Base-by-base conservation (phyloP, 2,888 invertebrate species). In the Lasioglossum marginatum region DNA sequence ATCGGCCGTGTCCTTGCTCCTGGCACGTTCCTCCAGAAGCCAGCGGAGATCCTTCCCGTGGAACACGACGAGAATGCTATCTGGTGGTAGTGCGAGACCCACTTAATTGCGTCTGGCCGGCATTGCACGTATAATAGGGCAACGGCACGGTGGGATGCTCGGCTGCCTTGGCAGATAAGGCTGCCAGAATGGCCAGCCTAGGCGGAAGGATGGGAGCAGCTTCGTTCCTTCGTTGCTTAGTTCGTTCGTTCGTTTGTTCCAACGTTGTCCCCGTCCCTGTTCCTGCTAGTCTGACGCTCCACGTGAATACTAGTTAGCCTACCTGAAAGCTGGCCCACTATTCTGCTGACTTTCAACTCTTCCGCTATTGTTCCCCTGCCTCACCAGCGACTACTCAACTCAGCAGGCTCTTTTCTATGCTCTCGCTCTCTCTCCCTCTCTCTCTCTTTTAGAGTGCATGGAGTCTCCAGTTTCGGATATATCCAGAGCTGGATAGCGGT, bases 51-150 rank as follows among this genome's bases (percentile, higher is more conserved):
- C 83, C 77, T 83, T 68, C 72, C 66, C 66, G 72, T 70, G 86
- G 80, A 79, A 86, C 79, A 75, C 79, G 85, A 75, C 63, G 87
- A 83, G 85, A 87, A 83, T 84, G 80, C 72, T 86, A 86, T 87
- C 87, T 86, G 79, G 77, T 81, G 77, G 82, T 80, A 66, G 85
- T 74, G 81, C 78, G 87, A 85, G 85, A 81, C 88, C 73, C 87
- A 81, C 84, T 90, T 90, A 90, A 90, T 90, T 90, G 89, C 89
- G 87, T 90, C 90, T 90, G 90, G 85, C 78, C 88, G 82, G 82
- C 76, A 80, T 84, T 83, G 87, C 87, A 82, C 89, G 83, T 90
- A 89, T 90, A 90, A 90, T 82, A 83, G 89, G 82, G 75, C 76
- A 82, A 85, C 80, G 52, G 79, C 70, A 63, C 75, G 16, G 77